Base-by-base conservation (phyloP, 2,797 vertebrate species). In the Amphiprion clarkii region DNA sequence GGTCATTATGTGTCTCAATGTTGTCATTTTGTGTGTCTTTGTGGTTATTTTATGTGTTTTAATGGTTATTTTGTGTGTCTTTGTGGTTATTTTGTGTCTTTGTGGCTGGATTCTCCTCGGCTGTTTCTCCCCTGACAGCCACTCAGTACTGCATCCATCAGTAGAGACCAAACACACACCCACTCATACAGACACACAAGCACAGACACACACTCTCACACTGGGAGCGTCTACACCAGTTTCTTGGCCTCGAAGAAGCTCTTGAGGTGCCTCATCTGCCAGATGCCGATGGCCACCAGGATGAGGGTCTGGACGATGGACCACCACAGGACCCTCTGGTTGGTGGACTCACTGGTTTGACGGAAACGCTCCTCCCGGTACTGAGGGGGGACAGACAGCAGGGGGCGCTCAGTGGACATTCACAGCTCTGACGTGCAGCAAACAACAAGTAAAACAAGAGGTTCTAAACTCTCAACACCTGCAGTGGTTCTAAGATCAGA, bases 241-340 rank as follows among this genome's bases (percentile, higher is more conserved):
- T 98, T 98, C 94, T 98, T 98, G 78, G 97, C 97, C 91, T 98
- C 97, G 39, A 98, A 98, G 93, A 98, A 98, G 89, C 96, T 96
- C 95, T 98, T 98, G 55, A 98, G 96, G 80, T 98, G 97, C 77
- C 96, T 95, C 96, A 98, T 98, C 88, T 98, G 97, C 96, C 97
- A 98, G 88, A 97, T 95, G 9, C 97, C 97, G 13, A 97, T 97
- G 87, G 96, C 95, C 74, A 98, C 96, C 10, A 98, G 95, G 86
- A 98, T 98, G 67, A 98, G 94, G 0, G 97, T 98, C 93, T 98
- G 97, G 56, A 97, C 94, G 66, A 98, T 98, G 80, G 97, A 98
- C 97, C 97, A 98, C 97, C 97, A 98, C 14, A 98, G 92, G 75
- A 98, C 97, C 2, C 97, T 92, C 85, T 98, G 97, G 92, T 97